phyloP scores from a whole-genome alignment of 2,888 invertebrate species.

The Metallyticus violacea region DNA sequence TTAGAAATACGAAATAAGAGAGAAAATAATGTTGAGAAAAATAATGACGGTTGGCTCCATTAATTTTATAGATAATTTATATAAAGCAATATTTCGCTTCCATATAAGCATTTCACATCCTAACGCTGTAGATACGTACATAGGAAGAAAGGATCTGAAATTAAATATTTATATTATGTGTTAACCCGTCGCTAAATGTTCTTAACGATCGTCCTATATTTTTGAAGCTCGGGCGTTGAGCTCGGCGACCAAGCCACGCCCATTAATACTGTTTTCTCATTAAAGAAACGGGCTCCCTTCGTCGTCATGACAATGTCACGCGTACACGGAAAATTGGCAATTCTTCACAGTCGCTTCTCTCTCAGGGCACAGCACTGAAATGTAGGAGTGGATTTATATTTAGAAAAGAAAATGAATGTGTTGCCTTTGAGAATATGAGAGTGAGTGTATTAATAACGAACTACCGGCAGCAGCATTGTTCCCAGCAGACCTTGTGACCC shows the following conservation, averaged over 20 bases:
- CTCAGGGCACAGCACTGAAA: not conserved
- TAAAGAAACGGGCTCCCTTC: not conserved
- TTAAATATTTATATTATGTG: too few species aligned
- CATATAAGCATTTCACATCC: too few species aligned
- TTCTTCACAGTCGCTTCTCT: too few species aligned
- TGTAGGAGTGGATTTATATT: not conserved
- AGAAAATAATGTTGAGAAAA: too few species aligned
- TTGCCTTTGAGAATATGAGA: too few species aligned
- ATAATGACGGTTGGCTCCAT: too few species aligned
- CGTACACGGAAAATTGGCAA: not conserved
- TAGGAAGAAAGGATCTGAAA: too few species aligned
- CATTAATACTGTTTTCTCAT: not conserved
- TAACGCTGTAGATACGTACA: too few species aligned
- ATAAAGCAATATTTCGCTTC: too few species aligned
- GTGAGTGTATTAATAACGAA: not conserved
- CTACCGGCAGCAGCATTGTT: not conserved
- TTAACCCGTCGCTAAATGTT: too few species aligned
- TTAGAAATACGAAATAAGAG: too few species aligned
- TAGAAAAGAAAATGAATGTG: not conserved
- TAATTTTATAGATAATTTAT: too few species aligned
- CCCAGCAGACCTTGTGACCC: not conserved
- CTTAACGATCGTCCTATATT: not conserved
- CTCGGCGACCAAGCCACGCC: not conserved
- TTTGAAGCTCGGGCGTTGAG: not conserved
- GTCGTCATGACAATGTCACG: not conserved